phyloP scores from a whole-genome alignment of 2,113 vertebrate species.

The Nesospiza acunhae region DNA sequence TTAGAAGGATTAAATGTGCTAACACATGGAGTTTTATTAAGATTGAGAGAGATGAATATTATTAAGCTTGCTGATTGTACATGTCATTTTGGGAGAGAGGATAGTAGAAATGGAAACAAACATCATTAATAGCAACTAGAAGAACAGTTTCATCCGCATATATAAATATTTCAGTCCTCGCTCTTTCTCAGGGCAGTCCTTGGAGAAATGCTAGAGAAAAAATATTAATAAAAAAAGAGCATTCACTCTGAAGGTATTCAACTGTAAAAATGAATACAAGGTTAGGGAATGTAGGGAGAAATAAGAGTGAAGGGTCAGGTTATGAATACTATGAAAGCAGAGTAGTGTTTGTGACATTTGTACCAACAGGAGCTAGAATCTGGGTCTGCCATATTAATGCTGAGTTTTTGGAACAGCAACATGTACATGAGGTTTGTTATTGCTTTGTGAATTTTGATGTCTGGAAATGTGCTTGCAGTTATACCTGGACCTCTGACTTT shows the following conservation, averaged over 20 bases:
- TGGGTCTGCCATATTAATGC: not conserved
- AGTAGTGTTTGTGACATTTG: not conserved
- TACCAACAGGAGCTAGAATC: not conserved
- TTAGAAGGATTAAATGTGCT: constrained; percentile 53
- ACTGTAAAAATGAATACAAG: not conserved
- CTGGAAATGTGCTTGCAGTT: not conserved
- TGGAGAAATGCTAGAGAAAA: not conserved
- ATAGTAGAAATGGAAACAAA: constrained; percentile 54
- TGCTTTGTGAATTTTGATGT: not conserved
- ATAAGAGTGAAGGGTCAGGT: not conserved
- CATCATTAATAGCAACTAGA: constrained; percentile 28
- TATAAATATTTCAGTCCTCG: constrained; percentile 35
- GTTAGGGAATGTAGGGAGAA: not conserved
- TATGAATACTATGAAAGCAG: not conserved
- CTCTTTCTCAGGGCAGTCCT: constrained; percentile 4
- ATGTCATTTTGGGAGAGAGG: constrained; percentile 37
- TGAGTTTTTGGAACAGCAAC: not conserved
- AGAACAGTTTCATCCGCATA: constrained; percentile 29
- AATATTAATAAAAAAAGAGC: not conserved
- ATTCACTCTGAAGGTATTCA: not conserved
- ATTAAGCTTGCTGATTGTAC: constrained; percentile 34
- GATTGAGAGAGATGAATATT: constrained; percentile 53
- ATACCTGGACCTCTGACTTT: not conserved
- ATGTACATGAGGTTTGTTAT: not conserved
- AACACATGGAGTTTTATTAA: constrained; percentile 44